Evolutionary conservation across 2,797 vertebrate genomes (phyloP).

Genomic region (Acipenser transmontanus): DNA sequence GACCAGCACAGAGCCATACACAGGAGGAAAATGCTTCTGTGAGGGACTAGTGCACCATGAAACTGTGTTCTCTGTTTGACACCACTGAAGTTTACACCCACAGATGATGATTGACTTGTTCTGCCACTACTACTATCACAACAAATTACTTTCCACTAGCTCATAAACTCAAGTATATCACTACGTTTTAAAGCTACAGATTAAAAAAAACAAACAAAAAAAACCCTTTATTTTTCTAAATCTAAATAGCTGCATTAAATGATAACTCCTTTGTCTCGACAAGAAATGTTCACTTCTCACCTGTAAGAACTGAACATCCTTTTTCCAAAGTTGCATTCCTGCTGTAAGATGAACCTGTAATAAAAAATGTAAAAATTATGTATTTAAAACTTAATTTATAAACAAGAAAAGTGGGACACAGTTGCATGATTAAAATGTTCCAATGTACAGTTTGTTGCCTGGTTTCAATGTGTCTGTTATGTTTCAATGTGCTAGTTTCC

Average conservation of each 20-base stretch:
- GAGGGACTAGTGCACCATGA: no score
- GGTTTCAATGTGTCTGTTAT: neutral
- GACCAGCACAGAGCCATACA: no score
- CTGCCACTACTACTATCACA: neutral
- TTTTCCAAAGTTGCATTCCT: slow-evolving; percentile 61
- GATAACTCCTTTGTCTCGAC: neutral
- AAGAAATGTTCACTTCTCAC: slow-evolving; percentile 44
- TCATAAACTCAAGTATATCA: slow-evolving; percentile 1
- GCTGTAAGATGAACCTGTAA: slow-evolving; percentile 58
- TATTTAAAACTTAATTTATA: neutral
- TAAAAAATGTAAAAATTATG: slow-evolving; percentile 3
- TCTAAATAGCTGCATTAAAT: neutral
- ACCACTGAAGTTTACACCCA: no score
- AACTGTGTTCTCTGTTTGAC: no score
- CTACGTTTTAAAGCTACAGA: slow-evolving; percentile 1
- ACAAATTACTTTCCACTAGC: neutral
- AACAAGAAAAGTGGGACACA: neutral
- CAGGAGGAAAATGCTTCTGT: no score
- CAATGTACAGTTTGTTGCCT: neutral
- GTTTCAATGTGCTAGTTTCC: no score
- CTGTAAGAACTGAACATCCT: slow-evolving; percentile 58
- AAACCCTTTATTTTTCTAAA: slow-evolving; percentile 3
- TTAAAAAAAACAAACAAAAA: slow-evolving; percentile 8
- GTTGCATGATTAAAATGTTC: neutral
- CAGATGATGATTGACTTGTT: no score